Base-by-base conservation (phyloP, 2,888 invertebrate species). In the Ligdia adustata region DNA sequence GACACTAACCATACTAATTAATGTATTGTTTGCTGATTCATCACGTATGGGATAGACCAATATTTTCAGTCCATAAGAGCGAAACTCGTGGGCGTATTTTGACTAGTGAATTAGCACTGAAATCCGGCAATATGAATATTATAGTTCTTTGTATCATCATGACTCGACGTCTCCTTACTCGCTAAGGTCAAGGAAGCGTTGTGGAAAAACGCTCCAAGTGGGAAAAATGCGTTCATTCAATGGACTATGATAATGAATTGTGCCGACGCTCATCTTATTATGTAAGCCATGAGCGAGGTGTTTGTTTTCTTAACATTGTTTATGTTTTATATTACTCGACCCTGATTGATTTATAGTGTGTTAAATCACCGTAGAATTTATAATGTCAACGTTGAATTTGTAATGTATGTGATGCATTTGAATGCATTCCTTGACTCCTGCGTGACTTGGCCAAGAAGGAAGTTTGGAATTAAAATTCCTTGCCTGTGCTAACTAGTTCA, bases 21-120 rank as follows among this genome's bases (percentile, higher is more conserved):
- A 31, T 20, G 9, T 27, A 35, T 11, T 13, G 24, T 31, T 7
- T 22, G 27, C 31, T 9, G 37, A 47, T 24, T 41, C 40, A 41
- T 32, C 35, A 7, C 16, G 39, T 38, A 29, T 41, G 37, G 41
- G 32, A 42, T 43, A 38, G 33, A 28, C 48, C 42, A 48, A 32
- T 38, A 33, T 9, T 38, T 38, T 27, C 18, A 32, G 38, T 39
- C 33, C 42, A 42, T 48, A 33, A 48, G 22, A 32, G 20, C 31
- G 27, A n/a, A n/a, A 3, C 9, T 28, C 5, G 48, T 48, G 42
- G 48, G 42, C 15, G 38, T 33, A 38, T 20, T 38, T 48, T 42
- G 42, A 48, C 33, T 42, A 33, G 37, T 11, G 28, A 11, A 48
- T 48, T 48, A 42, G 22, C 42, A 33, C 42, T 13, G 5, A 27